phyloP scores from a whole-genome alignment of 2,888 invertebrate genomes.

The Oxyscelio sp. region DNA sequence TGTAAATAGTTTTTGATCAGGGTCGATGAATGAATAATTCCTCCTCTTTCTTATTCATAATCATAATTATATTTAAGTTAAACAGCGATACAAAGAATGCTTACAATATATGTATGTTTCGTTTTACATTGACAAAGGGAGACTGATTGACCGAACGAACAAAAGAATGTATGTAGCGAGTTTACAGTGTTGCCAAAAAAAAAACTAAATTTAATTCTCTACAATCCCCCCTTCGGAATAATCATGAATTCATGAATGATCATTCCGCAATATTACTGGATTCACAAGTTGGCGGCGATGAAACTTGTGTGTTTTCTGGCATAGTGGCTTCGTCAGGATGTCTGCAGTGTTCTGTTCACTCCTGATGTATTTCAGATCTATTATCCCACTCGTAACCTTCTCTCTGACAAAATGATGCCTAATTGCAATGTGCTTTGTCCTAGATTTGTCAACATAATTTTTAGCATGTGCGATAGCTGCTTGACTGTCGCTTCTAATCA shows the following conservation, averaged over 20 bases:
- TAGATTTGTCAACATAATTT: slow-evolving; percentile 22
- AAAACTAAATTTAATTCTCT: not conserved
- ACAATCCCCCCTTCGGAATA: not conserved
- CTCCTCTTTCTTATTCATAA: too few species aligned
- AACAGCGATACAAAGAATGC: too few species aligned
- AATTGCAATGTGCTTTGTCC: slow-evolving; percentile 54
- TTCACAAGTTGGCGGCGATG: not conserved
- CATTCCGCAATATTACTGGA: not conserved
- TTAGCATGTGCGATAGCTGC: slow-evolving; percentile 36
- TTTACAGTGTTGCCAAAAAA: too few species aligned
- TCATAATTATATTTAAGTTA: too few species aligned
- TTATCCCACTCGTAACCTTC: slow-evolving; percentile 73
- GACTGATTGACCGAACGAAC: too few species aligned
- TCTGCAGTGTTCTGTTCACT: slow-evolving; percentile 79
- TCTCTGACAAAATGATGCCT: slow-evolving; percentile 81
- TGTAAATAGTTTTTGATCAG: too few species aligned
- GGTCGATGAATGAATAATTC: too few species aligned
- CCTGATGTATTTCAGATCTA: slow-evolving; percentile 75
- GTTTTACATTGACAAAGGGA: too few species aligned
- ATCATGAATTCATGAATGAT: not conserved
- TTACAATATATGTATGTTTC: too few species aligned
- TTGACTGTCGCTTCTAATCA: slow-evolving; percentile 25
- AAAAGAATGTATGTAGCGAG: too few species aligned
- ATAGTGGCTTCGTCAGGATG: slow-evolving; percentile 79
- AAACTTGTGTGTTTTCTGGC: not conserved